phyloP scores from a whole-genome alignment of 1,140 invertebrate genomes.

The Lineus longissimus region DNA sequence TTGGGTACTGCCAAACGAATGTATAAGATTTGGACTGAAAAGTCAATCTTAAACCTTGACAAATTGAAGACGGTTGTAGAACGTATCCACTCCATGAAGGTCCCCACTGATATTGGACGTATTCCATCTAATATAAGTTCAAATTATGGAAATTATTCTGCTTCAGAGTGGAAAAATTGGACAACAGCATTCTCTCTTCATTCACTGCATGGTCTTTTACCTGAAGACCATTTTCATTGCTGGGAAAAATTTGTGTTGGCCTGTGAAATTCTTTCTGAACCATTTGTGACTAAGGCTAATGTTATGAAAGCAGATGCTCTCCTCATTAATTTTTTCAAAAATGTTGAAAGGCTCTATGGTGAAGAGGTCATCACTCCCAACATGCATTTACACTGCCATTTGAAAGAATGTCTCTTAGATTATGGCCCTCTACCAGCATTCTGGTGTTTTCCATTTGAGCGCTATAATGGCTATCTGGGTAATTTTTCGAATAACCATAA shows the following conservation, averaged over 20 bases:
- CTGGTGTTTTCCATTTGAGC: constrained; percentile 20
- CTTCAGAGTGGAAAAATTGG: constrained; percentile 22
- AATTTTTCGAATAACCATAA: constrained; percentile 19
- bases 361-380: constrained; percentile 16
- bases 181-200: constrained; percentile 16
- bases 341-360: constrained; percentile 17
- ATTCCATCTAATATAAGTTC: constrained; percentile 16
- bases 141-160: constrained; percentile 14
- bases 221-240: constrained; percentile 14
- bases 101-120: constrained; percentile 18
- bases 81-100: constrained; percentile 3
- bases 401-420: constrained; percentile 10
- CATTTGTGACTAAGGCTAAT: constrained; percentile 9
- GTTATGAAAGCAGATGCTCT: constrained; percentile 14
- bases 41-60: constrained; percentile 8
- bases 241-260: constrained; percentile 24
- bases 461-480: constrained; percentile 20
- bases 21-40: constrained; percentile 5
- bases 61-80: constrained; percentile 12
- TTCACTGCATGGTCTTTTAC: constrained; percentile 19
- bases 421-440: constrained; percentile 25
- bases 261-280: constrained; percentile 8
- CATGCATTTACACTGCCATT: constrained; percentile 23
- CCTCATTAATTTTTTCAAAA: constrained; percentile 17
- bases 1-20: constrained; percentile 11